Conservation (phyloP, 1,140 invertebrate species). For the Polyergus mexicanus region DNA sequence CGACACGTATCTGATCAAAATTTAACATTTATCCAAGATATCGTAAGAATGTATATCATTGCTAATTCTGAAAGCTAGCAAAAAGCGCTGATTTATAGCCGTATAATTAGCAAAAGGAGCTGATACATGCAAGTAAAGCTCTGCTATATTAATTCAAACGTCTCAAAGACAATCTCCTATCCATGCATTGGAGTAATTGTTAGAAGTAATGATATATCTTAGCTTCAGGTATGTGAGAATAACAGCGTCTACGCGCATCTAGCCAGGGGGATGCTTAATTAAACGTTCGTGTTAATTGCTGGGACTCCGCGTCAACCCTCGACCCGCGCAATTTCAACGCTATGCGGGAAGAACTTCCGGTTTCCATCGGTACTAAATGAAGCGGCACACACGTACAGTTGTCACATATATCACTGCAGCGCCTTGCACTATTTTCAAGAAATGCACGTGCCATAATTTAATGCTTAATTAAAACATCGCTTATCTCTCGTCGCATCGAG, state of each 20-base stretch:
- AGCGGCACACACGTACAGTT: conserved; percentile 64
- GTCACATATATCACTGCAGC: conserved; percentile 30
- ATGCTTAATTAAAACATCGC: conserved; percentile 42
- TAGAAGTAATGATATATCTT: conserved; percentile 82
- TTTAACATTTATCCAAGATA: neutral
- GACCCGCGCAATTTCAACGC: conserved; percentile 68
- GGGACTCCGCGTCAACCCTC: conserved; percentile 80
- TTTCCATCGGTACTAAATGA: conserved; percentile 70
- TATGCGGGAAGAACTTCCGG: conserved; percentile 73
- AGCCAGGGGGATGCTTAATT: conserved; percentile 81
- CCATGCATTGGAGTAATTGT: conserved; percentile 79
- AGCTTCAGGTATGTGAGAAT: conserved; percentile 82
- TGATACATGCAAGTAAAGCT: conserved; percentile 30
- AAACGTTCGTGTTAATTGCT: conserved; percentile 84
- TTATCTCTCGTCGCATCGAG: conserved; percentile 14
- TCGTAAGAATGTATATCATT: conserved; percentile 7
- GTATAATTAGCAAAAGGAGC: conserved; percentile 38
- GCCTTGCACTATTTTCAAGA: conserved; percentile 29
- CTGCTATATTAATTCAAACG: conserved; percentile 75
- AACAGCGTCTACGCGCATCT: conserved; percentile 78
- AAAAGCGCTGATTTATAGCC: conserved; percentile 39
- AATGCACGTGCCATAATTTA: conserved; percentile 32
- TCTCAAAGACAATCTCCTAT: conserved; percentile 77
- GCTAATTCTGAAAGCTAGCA: conserved; percentile 40
- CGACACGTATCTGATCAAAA: conserved; percentile 11